Conservation (phyloP, 2,888 invertebrate genomes). For the Ormyrus pomaceus region DNA sequence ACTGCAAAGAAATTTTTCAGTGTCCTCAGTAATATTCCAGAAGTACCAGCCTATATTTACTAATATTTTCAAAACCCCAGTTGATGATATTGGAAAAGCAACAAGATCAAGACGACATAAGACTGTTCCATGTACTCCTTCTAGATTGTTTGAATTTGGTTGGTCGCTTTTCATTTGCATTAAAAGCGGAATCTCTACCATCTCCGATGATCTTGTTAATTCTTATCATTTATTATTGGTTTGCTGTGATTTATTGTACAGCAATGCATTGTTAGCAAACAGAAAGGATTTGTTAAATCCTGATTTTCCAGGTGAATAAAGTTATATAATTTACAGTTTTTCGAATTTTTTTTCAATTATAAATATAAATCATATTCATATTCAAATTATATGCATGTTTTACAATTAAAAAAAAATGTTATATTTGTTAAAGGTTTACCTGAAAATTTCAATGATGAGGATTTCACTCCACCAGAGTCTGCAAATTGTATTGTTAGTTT, state of each 20-base stretch:
- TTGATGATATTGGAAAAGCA: conserved; percentile 78
- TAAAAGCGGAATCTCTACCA: conserved; percentile 89
- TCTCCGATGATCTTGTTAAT: conserved; percentile 94
- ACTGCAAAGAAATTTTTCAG: conserved; percentile 93
- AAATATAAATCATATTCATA: neutral
- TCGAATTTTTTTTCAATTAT: conserved; percentile 27
- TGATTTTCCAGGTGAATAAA: conserved; percentile 83
- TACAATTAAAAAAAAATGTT: conserved; percentile 14
- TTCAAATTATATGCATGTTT: neutral
- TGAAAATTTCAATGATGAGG: conserved; percentile 80
- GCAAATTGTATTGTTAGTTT: conserved; percentile 89
- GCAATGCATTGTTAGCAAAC: conserved; percentile 88
- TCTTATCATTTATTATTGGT: conserved; percentile 94
- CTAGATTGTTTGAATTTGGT: conserved; percentile 92
- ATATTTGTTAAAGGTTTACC: conserved; percentile 81
- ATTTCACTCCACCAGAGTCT: conserved; percentile 79
- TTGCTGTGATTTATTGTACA: conserved; percentile 93
- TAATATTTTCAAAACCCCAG: conserved; percentile 88
- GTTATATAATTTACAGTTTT: neutral
- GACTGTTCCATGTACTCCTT: conserved; percentile 86
- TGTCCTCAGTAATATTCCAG: conserved; percentile 94
- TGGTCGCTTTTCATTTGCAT: conserved; percentile 96
- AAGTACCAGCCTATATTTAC: conserved; percentile 93
- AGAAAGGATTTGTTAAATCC: conserved; percentile 91
- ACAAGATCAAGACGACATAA: conserved; percentile 82